These are phyloP conservation scores for Microcebus ravelobensis DNA, from an alignment of 2,113 vertebrate species.

Conservation along the genomic window DNA sequence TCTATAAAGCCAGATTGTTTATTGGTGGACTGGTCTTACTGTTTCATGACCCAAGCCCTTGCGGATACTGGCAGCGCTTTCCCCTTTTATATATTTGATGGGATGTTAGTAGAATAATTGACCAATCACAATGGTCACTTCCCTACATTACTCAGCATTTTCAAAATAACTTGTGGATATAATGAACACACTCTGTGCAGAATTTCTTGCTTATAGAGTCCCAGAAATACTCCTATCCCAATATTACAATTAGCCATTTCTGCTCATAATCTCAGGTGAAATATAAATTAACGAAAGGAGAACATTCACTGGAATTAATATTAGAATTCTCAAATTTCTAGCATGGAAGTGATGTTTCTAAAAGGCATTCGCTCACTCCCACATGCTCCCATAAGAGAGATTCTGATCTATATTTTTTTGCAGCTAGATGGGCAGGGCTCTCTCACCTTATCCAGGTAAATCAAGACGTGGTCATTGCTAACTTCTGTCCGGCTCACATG, in stretches of 20 bases:
- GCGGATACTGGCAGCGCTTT: background rate
- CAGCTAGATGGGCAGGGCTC: background rate
- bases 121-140: background rate
- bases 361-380: background rate
- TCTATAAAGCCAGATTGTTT: background rate
- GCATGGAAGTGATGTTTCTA: background rate
- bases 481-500: slow-evolving; percentile 72
- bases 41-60: background rate
- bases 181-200: background rate
- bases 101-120: background rate
- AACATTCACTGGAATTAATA: background rate
- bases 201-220: background rate
- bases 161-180: background rate
- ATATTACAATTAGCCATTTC: background rate
- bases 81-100: background rate
- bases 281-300: background rate
- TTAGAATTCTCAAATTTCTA: background rate
- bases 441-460: slow-evolving; percentile 76
- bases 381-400: background rate
- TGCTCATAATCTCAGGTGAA: background rate
- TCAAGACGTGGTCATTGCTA: slow-evolving; percentile 71
- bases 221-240: background rate
- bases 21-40: background rate
- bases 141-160: background rate
- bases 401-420: background rate